Percentiles rank a stretch among this genome's conserved stretches.
These are phyloP conservation scores for Micrastur ruficollis DNA, from an alignment of 2,797 vertebrate species.

Conservation along the genomic window DNA sequence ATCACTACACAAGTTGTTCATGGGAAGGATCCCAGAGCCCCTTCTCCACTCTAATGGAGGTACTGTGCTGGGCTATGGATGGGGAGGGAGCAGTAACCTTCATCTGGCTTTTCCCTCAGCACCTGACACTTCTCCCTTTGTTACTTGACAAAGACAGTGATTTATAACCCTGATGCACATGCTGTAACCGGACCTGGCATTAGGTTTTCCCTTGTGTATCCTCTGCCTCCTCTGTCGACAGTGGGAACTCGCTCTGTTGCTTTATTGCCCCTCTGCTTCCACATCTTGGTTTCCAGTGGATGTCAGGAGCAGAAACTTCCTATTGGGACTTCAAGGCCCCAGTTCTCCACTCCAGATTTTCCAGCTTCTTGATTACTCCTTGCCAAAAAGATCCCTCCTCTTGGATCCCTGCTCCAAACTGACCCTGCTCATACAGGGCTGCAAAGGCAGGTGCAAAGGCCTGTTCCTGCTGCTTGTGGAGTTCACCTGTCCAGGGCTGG, in stretches of 20 bases:
- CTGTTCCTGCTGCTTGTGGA: neutral
- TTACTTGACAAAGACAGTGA: neutral
- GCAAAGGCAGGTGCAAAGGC: neutral
- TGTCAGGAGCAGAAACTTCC: neutral
- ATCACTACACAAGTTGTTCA: neutral
- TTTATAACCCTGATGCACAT: neutral
- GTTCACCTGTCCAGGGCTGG: neutral
- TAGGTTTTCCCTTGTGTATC: neutral
- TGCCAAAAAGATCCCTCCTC: neutral
- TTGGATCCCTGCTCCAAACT: neutral
- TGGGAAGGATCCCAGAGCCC: neutral
- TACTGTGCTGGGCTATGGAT: neutral
- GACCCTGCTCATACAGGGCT: neutral
- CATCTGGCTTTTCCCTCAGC: neutral
- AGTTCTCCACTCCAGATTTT: neutral
- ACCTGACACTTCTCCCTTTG: neutral
- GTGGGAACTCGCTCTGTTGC: neutral
- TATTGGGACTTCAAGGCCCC: neutral
- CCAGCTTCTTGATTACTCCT: neutral
- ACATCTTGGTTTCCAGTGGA: neutral
- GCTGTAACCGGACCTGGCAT: neutral
- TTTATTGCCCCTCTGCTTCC: neutral
- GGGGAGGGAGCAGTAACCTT: neutral
- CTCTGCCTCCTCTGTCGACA: neutral
- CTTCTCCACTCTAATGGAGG: neutral